Evolutionary conservation across 2,888 invertebrate genomes (phyloP).

Genomic region (Drosophila algonquin): DNA sequence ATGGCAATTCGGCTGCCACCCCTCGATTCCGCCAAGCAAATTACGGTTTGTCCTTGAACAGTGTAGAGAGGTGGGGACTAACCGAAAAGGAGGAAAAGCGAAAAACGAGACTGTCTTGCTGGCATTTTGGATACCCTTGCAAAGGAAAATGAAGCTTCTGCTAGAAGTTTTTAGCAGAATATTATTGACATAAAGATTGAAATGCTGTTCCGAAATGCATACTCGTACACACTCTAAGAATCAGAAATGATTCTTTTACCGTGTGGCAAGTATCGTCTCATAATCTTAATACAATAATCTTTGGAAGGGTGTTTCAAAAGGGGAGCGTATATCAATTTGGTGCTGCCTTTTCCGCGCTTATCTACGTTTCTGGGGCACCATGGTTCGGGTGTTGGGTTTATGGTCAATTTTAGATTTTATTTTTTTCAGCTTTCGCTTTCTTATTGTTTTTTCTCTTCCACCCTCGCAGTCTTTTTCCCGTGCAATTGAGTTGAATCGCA

Average conservation of each 20-base stretch:
- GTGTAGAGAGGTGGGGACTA: conserved; percentile 16
- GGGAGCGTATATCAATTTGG: conserved; percentile 63
- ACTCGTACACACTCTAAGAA: too few relatives aligned
- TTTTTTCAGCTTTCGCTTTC: conserved; percentile 26
- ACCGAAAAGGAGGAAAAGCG: neutral
- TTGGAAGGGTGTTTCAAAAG: conserved; percentile 11
- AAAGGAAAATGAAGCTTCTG: neutral
- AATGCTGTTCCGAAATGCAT: too few relatives aligned
- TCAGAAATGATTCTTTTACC: too few relatives aligned
- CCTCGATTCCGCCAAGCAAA: conserved; percentile 44
- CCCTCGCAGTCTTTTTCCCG: neutral
- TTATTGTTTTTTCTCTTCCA: conserved; percentile 27
- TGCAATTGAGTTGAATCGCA: too few relatives aligned
- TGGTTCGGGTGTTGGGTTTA: conserved; percentile 46
- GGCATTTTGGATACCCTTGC: neutral
- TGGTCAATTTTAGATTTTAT: conserved; percentile 61
- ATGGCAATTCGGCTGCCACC: too few relatives aligned
- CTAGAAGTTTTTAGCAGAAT: too few relatives aligned
- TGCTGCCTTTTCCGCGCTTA: conserved; percentile 57
- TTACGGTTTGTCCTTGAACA: conserved; percentile 45
- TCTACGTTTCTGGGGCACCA: conserved; percentile 29
- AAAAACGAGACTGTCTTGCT: neutral
- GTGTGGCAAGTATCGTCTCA: neutral
- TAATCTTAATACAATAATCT: neutral
- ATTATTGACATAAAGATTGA: too few relatives aligned